Conservation (phyloP, 2,113 vertebrate species). For the Tursiops truncatus region DNA sequence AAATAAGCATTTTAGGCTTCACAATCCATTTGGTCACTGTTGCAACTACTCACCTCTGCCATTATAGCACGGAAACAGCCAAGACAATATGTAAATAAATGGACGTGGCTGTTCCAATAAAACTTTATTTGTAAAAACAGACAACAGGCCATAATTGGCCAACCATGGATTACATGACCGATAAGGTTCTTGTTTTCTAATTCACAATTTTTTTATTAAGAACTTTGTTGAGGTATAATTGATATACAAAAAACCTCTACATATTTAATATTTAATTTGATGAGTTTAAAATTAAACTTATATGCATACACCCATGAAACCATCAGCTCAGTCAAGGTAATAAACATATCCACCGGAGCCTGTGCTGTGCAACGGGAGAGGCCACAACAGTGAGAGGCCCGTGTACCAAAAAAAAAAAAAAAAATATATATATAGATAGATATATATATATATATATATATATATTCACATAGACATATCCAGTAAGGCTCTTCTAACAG, state of each 20-base stretch:
- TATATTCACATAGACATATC: not conserved
- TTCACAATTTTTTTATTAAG: not conserved
- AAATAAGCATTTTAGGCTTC: not conserved
- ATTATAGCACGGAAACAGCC: not conserved
- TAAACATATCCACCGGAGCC: not conserved
- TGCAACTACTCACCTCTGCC: not conserved
- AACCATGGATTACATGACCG: not conserved
- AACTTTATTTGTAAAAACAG: not conserved
- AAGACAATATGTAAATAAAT: not conserved
- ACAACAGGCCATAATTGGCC: not conserved
- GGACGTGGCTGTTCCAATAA: not conserved
- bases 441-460: no score
- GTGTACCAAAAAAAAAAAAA: no score
- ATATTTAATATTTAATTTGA: not conserved
- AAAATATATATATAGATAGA: no score
- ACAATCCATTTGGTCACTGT: not conserved
- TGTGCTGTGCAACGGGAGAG: no score
- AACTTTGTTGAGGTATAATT: not conserved
- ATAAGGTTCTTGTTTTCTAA: not conserved
- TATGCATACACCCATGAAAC: not conserved
- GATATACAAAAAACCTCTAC: not conserved
- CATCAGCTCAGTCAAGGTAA: not conserved
- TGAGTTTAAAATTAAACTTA: not conserved
- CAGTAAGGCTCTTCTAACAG: not conserved
- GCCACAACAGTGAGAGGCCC: no score